phyloP scores from a whole-genome alignment of 2,797 vertebrate genomes.

The Danionella dracula region DNA sequence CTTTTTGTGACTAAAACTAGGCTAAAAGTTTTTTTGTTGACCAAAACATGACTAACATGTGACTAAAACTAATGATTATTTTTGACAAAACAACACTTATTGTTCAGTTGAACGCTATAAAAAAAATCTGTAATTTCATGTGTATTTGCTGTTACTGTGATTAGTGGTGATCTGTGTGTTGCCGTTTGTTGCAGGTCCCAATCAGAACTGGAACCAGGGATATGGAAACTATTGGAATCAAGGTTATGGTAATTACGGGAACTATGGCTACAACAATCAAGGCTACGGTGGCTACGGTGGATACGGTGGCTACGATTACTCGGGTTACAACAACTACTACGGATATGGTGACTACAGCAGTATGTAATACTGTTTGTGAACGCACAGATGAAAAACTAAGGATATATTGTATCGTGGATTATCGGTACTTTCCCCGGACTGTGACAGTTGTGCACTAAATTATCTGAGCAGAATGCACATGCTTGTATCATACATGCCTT shows the following conservation, averaged over 20 bases:
- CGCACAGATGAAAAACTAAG: conserved; percentile 45
- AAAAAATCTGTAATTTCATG: too few relatives aligned
- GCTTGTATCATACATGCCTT: conserved; percentile 33
- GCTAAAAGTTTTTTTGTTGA: too few relatives aligned
- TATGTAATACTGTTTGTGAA: conserved; percentile 70
- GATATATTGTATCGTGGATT: conserved; percentile 47
- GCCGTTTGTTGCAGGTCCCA: conserved; percentile 74
- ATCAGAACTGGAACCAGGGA: conserved; percentile 95
- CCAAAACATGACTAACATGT: too few relatives aligned
- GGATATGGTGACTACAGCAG: conserved; percentile 97
- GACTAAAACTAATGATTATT: too few relatives aligned
- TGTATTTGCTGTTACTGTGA: too few relatives aligned
- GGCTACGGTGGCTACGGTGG: conserved; percentile 96
- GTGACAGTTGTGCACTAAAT: conserved; percentile 59
- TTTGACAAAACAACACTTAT: too few relatives aligned
- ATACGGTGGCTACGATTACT: conserved; percentile 95
- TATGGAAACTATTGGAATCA: conserved; percentile 98
- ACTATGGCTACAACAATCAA: conserved; percentile 94
- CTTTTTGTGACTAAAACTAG: too few relatives aligned
- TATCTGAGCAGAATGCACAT: conserved; percentile 51
- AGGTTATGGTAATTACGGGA: conserved; percentile 87
- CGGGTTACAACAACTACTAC: conserved; percentile 98
- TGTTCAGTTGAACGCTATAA: too few relatives aligned
- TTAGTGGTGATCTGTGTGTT: neutral
- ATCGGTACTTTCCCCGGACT: conserved; percentile 40